Percentiles rank a stretch among this genome's conserved stretches.
These are phyloP conservation scores for Chrysocyon brachyurus DNA, from an alignment of 2,797 vertebrate genomes.

Conservation along the genomic window DNA sequence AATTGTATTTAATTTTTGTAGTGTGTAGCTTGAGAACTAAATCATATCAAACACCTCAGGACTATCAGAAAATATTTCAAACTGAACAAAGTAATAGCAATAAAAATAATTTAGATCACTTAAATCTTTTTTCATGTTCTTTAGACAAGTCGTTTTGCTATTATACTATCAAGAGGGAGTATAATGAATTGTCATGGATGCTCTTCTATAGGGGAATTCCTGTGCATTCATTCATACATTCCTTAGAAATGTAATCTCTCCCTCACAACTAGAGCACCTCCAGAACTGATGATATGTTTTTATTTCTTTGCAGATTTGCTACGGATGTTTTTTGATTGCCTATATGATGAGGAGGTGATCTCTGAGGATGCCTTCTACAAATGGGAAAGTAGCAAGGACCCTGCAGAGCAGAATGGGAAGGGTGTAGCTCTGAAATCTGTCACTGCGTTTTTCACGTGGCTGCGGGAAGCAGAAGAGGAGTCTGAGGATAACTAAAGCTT, in stretches of 20 bases:
- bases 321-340: slow-evolving; percentile 99
- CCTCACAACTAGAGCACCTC: background rate
- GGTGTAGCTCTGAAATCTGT: slow-evolving; percentile 97
- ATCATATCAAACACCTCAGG: background rate
- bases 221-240: background rate
- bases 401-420: slow-evolving; percentile 96
- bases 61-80: slow-evolving; percentile 24
- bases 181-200: background rate
- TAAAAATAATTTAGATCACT: background rate
- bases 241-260: background rate
- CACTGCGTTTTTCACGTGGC: slow-evolving; percentile 98
- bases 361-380: slow-evolving; percentile 99
- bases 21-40: background rate
- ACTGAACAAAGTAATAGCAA: slow-evolving; percentile 2
- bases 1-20: slow-evolving; percentile 45
- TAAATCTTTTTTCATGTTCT: background rate
- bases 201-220: background rate
- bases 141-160: background rate
- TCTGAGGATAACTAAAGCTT: slow-evolving; percentile 97
- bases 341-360: slow-evolving; percentile 99
- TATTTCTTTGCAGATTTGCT: slow-evolving; percentile 92
- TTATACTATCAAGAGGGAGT: background rate
- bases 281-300: background rate
- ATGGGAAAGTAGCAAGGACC: slow-evolving; percentile 98
- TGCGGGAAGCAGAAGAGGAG: slow-evolving; percentile 98